Percentiles rank a stretch among this genome's conserved stretches.
Conservation (phyloP, 2,888 invertebrate species). For the Apamea monoglypha region DNA sequence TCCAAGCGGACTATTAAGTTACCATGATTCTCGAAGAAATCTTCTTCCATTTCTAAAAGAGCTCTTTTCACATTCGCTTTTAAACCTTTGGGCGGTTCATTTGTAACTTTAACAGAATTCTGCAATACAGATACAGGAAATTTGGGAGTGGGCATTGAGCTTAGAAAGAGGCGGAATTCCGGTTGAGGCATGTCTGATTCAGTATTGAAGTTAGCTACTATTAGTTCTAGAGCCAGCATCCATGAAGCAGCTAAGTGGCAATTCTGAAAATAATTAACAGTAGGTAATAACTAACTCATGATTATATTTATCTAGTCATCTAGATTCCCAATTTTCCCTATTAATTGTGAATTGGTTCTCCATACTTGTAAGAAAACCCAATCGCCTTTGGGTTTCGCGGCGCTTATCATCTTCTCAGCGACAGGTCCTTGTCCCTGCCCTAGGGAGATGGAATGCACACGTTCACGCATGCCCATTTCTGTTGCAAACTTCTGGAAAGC, state of each 20-base stretch:
- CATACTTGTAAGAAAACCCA: constrained; percentile 97
- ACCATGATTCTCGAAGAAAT: constrained; percentile 95
- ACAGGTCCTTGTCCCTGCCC: constrained; percentile 97
- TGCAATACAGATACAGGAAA: constrained; percentile 98
- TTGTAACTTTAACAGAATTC: constrained; percentile 98
- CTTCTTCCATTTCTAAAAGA: constrained; percentile 93
- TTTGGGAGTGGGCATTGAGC: constrained; percentile 96
- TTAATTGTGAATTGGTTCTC: neutral
- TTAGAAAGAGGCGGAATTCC: constrained; percentile 95
- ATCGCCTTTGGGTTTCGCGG: constrained; percentile 93
- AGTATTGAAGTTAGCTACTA: constrained; percentile 93
- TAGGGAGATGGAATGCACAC: constrained; percentile 95
- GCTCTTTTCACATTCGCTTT: constrained; percentile 97
- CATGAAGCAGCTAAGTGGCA: constrained; percentile 98
- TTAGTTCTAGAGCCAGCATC: constrained; percentile 96
- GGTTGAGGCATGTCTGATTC: constrained; percentile 92
- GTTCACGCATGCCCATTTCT: constrained; percentile 93
- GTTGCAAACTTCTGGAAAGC: constrained; percentile 95
- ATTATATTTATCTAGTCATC: neutral
- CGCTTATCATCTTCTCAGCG: constrained; percentile 94
- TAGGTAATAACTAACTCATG: neutral
- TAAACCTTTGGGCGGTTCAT: constrained; percentile 98
- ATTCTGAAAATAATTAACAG: constrained; percentile 91
- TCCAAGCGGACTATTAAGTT: neutral
- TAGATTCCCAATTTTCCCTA: neutral